Evolutionary conservation across 2,888 invertebrate genomes (phyloP).

Genomic region (Cryptocheilus praepositus): DNA sequence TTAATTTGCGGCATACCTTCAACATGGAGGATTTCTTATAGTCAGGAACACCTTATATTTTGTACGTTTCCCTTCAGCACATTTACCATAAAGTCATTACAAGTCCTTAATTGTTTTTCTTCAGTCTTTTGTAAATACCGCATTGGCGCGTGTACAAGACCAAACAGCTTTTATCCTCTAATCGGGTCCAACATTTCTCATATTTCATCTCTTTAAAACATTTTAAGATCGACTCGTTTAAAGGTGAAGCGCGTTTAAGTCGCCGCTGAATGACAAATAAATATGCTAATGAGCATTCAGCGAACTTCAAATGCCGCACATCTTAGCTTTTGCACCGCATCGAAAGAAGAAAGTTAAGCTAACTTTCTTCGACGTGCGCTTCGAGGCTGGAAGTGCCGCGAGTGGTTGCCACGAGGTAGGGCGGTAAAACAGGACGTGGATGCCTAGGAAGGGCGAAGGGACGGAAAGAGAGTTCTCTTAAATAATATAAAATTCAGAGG

Average conservation of each 20-base stretch:
- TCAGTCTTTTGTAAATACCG: no score
- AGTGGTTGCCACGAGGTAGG: conserved; percentile 22
- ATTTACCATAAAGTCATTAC: no score
- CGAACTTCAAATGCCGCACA: conserved; percentile 69
- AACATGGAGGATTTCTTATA: no score
- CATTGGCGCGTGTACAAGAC: no score
- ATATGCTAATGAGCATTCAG: conserved; percentile 69
- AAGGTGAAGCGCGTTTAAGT: conserved; percentile 43
- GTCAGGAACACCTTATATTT: no score
- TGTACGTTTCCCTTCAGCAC: no score
- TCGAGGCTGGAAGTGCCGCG: conserved; percentile 26
- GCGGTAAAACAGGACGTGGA: conserved; percentile 30
- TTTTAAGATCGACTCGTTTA: no score
- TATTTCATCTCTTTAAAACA: no score
- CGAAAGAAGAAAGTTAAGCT: conserved; percentile 65
- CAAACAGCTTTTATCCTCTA: no score
- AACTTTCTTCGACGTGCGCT: conserved; percentile 59
- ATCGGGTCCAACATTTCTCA: no score
- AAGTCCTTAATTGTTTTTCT: no score
- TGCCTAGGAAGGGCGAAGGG: conserved; percentile 36
- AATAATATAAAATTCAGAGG: conserved; percentile 73
- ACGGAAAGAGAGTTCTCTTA: conserved; percentile 63
- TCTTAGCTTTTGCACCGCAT: conserved; percentile 62
- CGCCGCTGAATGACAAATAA: conserved; percentile 69
- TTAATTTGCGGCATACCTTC: no score